Conservation (phyloP, 2,888 invertebrate genomes). For the Sarcophaga variegata region DNA sequence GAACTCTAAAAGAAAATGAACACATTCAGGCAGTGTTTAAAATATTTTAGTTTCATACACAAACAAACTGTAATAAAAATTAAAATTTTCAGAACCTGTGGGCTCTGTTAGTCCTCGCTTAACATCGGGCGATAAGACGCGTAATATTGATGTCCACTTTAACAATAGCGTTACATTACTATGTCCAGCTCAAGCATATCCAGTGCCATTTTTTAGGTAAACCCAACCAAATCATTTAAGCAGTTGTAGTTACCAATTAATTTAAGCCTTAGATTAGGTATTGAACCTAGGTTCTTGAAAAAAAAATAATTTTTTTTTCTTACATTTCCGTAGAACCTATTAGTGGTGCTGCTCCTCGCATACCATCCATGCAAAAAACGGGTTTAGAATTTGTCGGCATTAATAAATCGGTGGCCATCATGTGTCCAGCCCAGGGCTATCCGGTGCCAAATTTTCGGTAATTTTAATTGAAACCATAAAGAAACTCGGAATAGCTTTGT, state of each 20-base stretch:
- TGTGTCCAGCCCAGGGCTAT: slow-evolving; percentile 86
- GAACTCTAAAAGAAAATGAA: background rate
- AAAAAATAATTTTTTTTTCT: no score
- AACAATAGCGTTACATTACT: slow-evolving; percentile 81
- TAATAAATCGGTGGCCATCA: slow-evolving; percentile 81
- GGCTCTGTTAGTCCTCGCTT: slow-evolving; percentile 84
- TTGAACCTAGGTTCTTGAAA: no score
- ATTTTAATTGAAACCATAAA: slow-evolving; percentile 43
- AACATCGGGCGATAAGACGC: slow-evolving; percentile 86
- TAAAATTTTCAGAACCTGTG: slow-evolving; percentile 75
- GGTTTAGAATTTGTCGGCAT: slow-evolving; percentile 75
- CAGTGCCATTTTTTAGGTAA: slow-evolving; percentile 86
- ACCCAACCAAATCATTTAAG: background rate
- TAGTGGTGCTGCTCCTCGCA: slow-evolving; percentile 87
- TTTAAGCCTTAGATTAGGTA: background rate
- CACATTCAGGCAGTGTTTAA: slow-evolving; percentile 70
- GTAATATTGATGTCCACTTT: slow-evolving; percentile 75
- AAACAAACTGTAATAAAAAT: background rate
- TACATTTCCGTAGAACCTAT: slow-evolving; percentile 84
- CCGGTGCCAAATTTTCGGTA: slow-evolving; percentile 85
- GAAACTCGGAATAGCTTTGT: background rate
- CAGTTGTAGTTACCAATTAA: background rate
- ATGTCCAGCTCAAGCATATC: slow-evolving; percentile 87
- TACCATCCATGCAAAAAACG: slow-evolving; percentile 83
- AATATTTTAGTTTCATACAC: background rate